These are phyloP conservation scores for Pseudomugil gertrudae DNA, from an alignment of 2,797 vertebrate genomes.

Conservation along the genomic window DNA sequence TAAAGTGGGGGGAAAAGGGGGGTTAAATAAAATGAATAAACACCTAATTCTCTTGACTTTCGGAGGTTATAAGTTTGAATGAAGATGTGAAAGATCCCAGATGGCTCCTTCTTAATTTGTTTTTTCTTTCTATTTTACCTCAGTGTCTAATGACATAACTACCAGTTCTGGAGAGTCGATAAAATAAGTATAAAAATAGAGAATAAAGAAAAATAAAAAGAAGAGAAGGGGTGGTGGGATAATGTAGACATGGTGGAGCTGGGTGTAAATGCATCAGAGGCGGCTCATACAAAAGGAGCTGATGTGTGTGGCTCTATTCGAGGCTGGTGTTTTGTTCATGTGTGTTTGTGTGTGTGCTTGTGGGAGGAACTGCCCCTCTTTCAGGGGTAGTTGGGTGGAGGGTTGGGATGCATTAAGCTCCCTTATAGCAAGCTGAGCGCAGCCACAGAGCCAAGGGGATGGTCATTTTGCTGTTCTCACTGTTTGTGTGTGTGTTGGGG, in stretches of 20 bases:
- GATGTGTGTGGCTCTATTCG: conserved; percentile 93
- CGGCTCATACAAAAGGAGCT: conserved; percentile 90
- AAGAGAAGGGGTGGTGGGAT: conserved; percentile 15
- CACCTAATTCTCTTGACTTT: conserved; percentile 32
- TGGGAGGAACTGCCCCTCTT: conserved; percentile 36
- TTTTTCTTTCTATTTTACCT: conserved; percentile 17
- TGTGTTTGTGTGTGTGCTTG: conserved; percentile 14
- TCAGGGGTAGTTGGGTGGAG: conserved; percentile 67
- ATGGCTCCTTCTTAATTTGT: conserved; percentile 60
- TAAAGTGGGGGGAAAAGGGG: conserved; percentile 2
- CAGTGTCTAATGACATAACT: conserved; percentile 29
- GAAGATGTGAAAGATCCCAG: conserved; percentile 47
- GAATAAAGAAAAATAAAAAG: conserved; percentile 27
- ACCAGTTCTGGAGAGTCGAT: conserved; percentile 33
- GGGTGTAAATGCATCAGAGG: conserved; percentile 60
- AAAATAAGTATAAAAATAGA: conserved; percentile 12
- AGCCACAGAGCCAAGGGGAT: conserved; percentile 73
- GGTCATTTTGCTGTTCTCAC: conserved; percentile 71
- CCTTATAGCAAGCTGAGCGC: conserved; percentile 69
- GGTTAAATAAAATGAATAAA: conserved; percentile 16
- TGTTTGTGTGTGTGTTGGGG: too few species aligned
- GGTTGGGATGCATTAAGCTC: conserved; percentile 85
- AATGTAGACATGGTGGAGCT: conserved; percentile 36
- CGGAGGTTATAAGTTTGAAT: conserved; percentile 33
- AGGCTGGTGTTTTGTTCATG: conserved; percentile 84